Conservation (phyloP, 2,113 vertebrate species). For the Camelus bactrianus region DNA sequence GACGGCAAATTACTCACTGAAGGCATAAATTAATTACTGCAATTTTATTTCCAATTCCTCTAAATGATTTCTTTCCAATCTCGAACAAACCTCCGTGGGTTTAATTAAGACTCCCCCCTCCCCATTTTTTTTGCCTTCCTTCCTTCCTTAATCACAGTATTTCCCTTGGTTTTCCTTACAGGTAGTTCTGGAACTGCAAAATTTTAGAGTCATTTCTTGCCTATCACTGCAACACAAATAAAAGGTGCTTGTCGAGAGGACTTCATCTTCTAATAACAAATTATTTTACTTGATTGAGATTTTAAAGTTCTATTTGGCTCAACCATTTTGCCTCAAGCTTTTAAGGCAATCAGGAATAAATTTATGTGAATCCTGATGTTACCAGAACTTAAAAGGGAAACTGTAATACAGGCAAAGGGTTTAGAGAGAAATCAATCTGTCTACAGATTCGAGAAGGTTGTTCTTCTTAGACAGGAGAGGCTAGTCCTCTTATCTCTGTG, state of each 20-base stretch:
- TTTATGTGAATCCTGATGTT: not conserved
- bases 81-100: not conserved
- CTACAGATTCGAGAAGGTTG: not conserved
- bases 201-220: not conserved
- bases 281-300: slow-evolving; percentile 27
- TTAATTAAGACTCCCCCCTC: not conserved
- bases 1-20: slow-evolving; percentile 62
- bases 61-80: slow-evolving; percentile 38
- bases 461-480: not conserved
- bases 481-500: not conserved
- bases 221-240: not conserved
- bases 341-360: not conserved
- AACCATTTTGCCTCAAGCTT: not conserved
- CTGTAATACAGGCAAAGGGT: not conserved
- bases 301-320: not conserved
- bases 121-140: not conserved
- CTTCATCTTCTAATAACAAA: not conserved
- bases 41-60: slow-evolving; percentile 52
- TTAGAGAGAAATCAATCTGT: not conserved
- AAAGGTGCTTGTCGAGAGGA: not conserved
- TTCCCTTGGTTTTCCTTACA: slow-evolving; percentile 36
- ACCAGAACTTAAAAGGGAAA: slow-evolving; percentile 15
- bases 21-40: slow-evolving; percentile 45
- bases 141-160: not conserved
- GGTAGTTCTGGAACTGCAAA: not conserved